phyloP scores from a whole-genome alignment of 1,140 invertebrate species.

The Drosophila parabipectinata region DNA sequence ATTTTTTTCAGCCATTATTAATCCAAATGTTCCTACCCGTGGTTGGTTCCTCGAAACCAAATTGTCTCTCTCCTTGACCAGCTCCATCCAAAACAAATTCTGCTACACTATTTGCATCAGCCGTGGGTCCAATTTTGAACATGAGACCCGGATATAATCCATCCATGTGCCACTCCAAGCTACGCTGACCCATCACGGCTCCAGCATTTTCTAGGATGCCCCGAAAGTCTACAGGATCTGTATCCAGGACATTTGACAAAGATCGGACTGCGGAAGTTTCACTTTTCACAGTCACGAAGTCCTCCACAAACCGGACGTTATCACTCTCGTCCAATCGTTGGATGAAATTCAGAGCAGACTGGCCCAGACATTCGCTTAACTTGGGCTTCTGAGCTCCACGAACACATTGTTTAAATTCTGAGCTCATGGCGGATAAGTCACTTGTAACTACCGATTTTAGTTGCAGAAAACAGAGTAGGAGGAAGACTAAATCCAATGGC shows the following conservation, averaged over 20 bases:
- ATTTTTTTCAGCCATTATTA: not conserved
- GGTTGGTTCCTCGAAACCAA: constrained; percentile 83
- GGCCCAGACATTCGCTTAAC: constrained; percentile 87
- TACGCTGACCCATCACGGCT: constrained; percentile 88
- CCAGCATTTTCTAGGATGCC: constrained; percentile 89
- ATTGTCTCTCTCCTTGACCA: constrained; percentile 80
- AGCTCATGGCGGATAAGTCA: constrained; percentile 44
- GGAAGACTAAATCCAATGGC: constrained; percentile 6
- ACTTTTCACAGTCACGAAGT: constrained; percentile 86
- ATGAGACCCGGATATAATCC: constrained; percentile 88
- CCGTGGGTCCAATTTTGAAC: constrained; percentile 88
- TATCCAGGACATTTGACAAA: constrained; percentile 87
- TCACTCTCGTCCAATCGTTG: constrained; percentile 88
- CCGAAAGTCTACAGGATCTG: constrained; percentile 89
- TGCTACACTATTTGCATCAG: constrained; percentile 87
- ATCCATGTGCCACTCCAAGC: constrained; percentile 89
- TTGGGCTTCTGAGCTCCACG: constrained; percentile 53
- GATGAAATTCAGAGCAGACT: constrained; percentile 87
- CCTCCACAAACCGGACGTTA: constrained; percentile 87
- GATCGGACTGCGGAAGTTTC: constrained; percentile 85
- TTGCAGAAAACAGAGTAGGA: constrained; percentile 24
- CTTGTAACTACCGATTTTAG: constrained; percentile 12
- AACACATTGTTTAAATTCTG: constrained; percentile 73
- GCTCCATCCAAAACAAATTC: constrained; percentile 89
- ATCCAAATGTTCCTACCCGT: constrained; percentile 80